Conservation (phyloP, 2,797 vertebrate species). For the Tiaroga cobitis region DNA sequence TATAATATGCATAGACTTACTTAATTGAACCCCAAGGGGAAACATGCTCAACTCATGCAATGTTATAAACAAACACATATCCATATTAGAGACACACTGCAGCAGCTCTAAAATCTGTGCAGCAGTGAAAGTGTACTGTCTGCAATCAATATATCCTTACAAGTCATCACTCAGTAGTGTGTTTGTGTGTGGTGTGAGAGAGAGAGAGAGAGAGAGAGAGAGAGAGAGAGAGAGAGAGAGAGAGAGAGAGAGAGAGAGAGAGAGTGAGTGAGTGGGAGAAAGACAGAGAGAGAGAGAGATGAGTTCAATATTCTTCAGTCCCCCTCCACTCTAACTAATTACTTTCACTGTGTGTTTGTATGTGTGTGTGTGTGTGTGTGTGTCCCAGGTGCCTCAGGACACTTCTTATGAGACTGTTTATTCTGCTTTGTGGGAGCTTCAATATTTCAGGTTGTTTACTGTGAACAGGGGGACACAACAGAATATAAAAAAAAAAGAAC, state of each 20-base stretch:
- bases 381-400: constrained; percentile 45
- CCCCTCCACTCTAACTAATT: constrained; percentile 46
- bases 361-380: neutral
- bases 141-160: constrained; percentile 46
- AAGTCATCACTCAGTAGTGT: constrained; percentile 38
- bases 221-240: too few relatives aligned
- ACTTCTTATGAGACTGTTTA: constrained; percentile 30
- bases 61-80: constrained; percentile 42
- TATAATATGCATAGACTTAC: constrained; percentile 15
- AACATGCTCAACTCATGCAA: constrained; percentile 15
- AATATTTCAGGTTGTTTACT: constrained; percentile 28
- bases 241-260: neutral
- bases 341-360: constrained; percentile 17
- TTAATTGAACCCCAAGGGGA: constrained; percentile 4
- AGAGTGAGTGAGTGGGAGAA: constrained; percentile 11
- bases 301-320: constrained; percentile 49
- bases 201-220: too few relatives aligned
- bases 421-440: constrained; percentile 30
- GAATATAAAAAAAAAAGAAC: neutral
- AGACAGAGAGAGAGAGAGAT: constrained; percentile 35
- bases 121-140: constrained; percentile 39
- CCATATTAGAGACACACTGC: constrained; percentile 48
- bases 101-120: constrained; percentile 21
- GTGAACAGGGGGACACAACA: neutral
- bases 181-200: neutral